Evolutionary conservation across 2,888 invertebrate species (phyloP).

Genomic region (Tinea semifulvella): DNA sequence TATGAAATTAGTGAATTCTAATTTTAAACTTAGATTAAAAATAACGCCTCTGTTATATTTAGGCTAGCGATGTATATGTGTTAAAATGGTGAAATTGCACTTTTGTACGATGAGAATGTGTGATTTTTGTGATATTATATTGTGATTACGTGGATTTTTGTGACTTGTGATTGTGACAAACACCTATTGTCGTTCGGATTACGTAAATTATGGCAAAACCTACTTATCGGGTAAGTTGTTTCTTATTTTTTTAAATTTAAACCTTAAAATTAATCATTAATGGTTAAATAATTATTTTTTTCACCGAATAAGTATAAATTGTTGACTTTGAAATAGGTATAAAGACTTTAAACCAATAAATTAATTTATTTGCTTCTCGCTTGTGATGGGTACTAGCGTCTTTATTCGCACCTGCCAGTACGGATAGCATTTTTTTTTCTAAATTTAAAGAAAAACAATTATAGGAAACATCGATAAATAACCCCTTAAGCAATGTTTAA

Average conservation of each 20-base stretch:
- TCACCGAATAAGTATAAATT: no score
- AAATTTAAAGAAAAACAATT: no score
- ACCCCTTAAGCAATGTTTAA: no score
- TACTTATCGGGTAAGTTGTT: constrained; percentile 43
- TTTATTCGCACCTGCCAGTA: no score
- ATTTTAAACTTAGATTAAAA: constrained; percentile 7
- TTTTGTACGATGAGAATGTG: not conserved
- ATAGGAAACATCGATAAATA: no score
- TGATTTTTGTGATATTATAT: not conserved
- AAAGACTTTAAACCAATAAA: no score
- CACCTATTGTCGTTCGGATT: constrained; percentile 40
- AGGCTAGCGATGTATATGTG: constrained; percentile 1
- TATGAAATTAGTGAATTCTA: not conserved
- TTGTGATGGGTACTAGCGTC: no score
- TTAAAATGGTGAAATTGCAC: not conserved
- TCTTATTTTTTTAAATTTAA: not conserved
- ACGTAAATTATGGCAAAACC: constrained; percentile 50
- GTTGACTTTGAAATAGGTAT: no score
- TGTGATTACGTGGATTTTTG: constrained; percentile 17
- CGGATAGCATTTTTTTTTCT: no score
- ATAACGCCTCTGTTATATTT: not conserved
- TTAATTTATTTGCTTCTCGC: no score
- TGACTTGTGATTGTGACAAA: constrained; percentile 16
- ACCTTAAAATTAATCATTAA: no score
- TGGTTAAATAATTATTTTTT: no score